Conservation (phyloP, 1,140 invertebrate species). For the Hestina assimilis region DNA sequence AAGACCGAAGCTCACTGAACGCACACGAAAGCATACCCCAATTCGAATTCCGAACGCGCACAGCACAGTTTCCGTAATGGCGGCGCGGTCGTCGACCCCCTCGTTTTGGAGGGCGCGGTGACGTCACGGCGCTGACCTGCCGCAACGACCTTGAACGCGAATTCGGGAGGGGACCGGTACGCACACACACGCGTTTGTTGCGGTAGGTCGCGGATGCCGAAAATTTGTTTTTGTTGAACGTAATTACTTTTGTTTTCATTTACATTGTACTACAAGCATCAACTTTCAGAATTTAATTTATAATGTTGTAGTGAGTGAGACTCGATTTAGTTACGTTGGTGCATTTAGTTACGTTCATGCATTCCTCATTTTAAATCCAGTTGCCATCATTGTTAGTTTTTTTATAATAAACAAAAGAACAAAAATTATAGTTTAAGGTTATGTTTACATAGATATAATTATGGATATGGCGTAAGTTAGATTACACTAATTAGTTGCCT, state of each 20-base stretch:
- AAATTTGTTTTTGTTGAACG: neutral
- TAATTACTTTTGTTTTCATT: neutral
- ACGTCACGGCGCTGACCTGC: slow-evolving; percentile 71
- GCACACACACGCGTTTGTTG: slow-evolving; percentile 15
- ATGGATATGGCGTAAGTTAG: too few relatives aligned
- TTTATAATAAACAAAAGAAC: too few relatives aligned
- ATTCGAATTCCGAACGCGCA: slow-evolving; percentile 74
- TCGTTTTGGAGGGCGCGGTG: slow-evolving; percentile 73
- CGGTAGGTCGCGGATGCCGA: slow-evolving; percentile 16
- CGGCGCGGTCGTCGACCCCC: slow-evolving; percentile 65
- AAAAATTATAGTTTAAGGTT: too few relatives aligned
- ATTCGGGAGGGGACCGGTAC: slow-evolving; percentile 34
- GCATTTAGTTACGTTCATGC: too few relatives aligned
- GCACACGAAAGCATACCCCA: slow-evolving; percentile 60
- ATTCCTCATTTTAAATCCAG: too few relatives aligned
- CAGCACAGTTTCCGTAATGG: slow-evolving; percentile 71
- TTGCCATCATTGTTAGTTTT: too few relatives aligned
- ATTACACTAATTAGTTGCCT: too few relatives aligned
- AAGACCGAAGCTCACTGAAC: slow-evolving; percentile 28
- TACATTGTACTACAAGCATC: too few relatives aligned
- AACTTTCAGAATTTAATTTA: neutral
- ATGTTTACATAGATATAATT: too few relatives aligned
- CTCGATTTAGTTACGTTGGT: too few relatives aligned
- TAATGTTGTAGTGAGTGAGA: too few relatives aligned
- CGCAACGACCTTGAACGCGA: slow-evolving; percentile 64